Evolutionary conservation across 2,113 vertebrate genomes (phyloP), one percentile per base, ranked within the genome.

Genomic region (Falcunculus frontatus): DNA sequence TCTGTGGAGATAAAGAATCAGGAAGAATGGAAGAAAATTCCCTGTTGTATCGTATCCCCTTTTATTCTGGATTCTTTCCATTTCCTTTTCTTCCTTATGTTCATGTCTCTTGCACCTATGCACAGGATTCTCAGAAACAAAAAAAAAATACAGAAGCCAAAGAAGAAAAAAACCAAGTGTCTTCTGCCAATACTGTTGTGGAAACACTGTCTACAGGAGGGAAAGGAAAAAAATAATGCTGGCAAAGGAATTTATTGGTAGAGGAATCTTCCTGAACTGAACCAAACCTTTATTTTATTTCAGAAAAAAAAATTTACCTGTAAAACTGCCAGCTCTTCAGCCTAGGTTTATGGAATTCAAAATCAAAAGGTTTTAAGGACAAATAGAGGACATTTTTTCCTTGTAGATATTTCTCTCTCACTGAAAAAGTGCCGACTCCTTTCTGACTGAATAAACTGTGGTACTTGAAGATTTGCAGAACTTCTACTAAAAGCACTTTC

Each of bases 391-490:
- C 22, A 41, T 84, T 90, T 91, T 89, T 65, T 44, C 15, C 53
- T 39, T 74, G 13, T n/a, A 59, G 11, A 41, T 92, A 46, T 55
- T 85, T 64, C 30, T 84, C 39, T 15, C 22, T 93, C n/a, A 49
- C 37, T 74, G 74, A 93, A 88, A 89, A 67, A 56, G 69, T 50
- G 3, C 25, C 0, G 1, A n/a, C 29, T 88, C 47, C 30, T 92
- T 92, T 52, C 33, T 87, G 52, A 25, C n/a, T 46, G 75, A 67
- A 81, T 49, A 52, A 88, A 64, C 39, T 60, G 32, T 0, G 0
- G 22, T 13, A 60, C 65, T 53, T 95, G 89, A 75, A 92, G 59
- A 84, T 95, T 91, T 84, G 47, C 74, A 91, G 72, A 93, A 78
- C 18, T 86, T 88, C 52, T 55, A 33, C 55, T 69, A 39, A 93